Base-by-base conservation (phyloP, 1,140 invertebrate genomes). In the Drosophila pseudoobscura region DNA sequence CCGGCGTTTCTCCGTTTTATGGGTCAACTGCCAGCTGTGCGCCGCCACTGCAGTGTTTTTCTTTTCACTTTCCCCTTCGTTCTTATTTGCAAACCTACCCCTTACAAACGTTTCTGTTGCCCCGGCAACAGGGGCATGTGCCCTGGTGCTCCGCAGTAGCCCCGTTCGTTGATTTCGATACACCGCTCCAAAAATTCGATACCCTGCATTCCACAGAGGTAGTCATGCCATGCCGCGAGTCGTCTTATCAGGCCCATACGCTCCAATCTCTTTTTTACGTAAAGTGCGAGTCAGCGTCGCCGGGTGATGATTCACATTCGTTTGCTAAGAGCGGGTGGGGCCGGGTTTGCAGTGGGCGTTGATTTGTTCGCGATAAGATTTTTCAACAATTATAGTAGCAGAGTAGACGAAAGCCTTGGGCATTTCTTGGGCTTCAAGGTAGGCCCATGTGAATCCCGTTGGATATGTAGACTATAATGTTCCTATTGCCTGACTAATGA, bases 191-290 rank as follows among this genome's bases (percentile, higher is more conserved):
- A 49, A 24, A 17, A n/a, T 20, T 35, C 31, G 35, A 35, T 69
- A 17, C 31, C n/a, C 1, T 2, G n/a, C 1, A 20, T 20, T 20
- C 20, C 20, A 31, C 8, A 51, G 26, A 35, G 65, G 55, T 59
- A 71, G 65, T 71, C 68, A 71, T 71, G 65, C 65, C 68, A 70
- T 71, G 68, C 65, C 68, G 41, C 22, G 65, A 41, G 56, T 8
- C 13, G 49, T 24, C 65, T 71, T 71, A 71, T 71, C 68, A 35
- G 22, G 31, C 44, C 24, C 35, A 39, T 53, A 60, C 17, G 47
- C 44, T 17, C 13, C 65, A 70, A 52, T 70, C 55, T 70, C 20
- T 8, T 22, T 46, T 70, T 65, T 71, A 71, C 68, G 65, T 71
- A 71, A 71, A 71, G 69, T 75, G 66, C 66, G 35, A 72, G 35